Conservation (phyloP, 1,140 invertebrate genomes). For the Camponotus pennsylvanicus region DNA sequence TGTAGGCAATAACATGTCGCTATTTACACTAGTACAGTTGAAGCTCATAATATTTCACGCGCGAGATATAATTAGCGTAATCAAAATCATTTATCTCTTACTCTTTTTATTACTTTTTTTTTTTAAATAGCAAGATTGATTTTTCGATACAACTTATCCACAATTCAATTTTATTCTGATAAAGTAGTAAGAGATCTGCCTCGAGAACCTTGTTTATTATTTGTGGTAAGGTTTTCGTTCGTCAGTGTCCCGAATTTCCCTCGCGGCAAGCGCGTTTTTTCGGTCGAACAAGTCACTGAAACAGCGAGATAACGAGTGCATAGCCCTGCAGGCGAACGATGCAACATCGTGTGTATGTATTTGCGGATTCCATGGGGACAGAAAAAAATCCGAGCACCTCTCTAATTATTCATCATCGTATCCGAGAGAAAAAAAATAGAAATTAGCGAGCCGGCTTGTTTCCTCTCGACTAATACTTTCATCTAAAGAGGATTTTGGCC, state of each 20-base stretch:
- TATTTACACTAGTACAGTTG: background rate
- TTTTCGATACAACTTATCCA: background rate
- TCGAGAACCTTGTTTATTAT: constrained; percentile 54
- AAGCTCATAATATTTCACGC: constrained; percentile 11
- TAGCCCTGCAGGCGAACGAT: constrained; percentile 33
- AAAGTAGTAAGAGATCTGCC: constrained; percentile 21
- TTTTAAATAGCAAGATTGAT: background rate
- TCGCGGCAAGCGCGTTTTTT: constrained; percentile 44
- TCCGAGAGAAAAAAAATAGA: constrained; percentile 63
- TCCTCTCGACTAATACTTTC: constrained; percentile 68
- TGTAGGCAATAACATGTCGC: background rate
- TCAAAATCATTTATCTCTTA: background rate
- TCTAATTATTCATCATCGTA: constrained; percentile 74
- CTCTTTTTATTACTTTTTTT: background rate
- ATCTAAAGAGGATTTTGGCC: constrained; percentile 68
- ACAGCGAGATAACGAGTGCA: constrained; percentile 69
- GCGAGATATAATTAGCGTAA: constrained; percentile 23
- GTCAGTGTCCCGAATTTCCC: constrained; percentile 52
- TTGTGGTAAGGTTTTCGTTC: constrained; percentile 56
- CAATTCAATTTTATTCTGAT: background rate
- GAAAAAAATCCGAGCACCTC: constrained; percentile 43
- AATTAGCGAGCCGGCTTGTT: constrained; percentile 56
- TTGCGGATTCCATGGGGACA: constrained; percentile 47
- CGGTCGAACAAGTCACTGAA: constrained; percentile 55
- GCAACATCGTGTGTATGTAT: constrained; percentile 27